A percentile compares a stretch with the other conserved stretches of the same genome.
phyloP scores from a whole-genome alignment of 2,113 vertebrate genomes.

The Dromaius novaehollandiae region DNA sequence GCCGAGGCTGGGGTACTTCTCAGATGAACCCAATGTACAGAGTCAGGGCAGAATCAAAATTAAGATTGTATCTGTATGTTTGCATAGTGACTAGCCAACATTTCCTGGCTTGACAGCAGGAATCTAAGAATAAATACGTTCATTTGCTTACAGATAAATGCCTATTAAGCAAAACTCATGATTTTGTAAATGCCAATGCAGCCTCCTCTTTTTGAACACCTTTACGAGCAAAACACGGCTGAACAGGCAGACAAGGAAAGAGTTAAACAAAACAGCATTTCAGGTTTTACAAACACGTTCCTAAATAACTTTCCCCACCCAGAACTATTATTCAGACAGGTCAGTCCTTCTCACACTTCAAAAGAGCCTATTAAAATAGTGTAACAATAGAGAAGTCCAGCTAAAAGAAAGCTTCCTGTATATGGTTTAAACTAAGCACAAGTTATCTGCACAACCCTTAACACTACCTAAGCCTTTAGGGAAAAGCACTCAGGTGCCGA shows the following conservation, averaged over 20 bases:
- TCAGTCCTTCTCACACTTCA: slow-evolving; percentile 68
- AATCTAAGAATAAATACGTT: slow-evolving; percentile 38
- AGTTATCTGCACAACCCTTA: slow-evolving; percentile 52
- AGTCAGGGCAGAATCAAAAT: slow-evolving; percentile 19
- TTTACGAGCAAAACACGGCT: neutral
- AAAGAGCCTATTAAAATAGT: slow-evolving; percentile 66
- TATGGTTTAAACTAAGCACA: slow-evolving; percentile 54
- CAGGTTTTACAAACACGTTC: neutral
- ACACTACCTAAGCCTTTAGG: slow-evolving; percentile 26
- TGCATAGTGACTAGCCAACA: neutral
- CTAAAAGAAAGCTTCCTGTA: slow-evolving; percentile 71
- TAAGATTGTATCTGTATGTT: slow-evolving; percentile 17
- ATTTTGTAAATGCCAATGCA: neutral
- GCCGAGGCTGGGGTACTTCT: neutral
- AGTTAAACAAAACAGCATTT: slow-evolving; percentile 27
- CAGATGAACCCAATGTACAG: neutral
- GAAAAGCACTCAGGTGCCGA: slow-evolving; percentile 34
- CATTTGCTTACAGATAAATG: slow-evolving; percentile 42
- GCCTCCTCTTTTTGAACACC: neutral
- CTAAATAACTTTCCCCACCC: slow-evolving; percentile 56
- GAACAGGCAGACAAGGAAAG: neutral
- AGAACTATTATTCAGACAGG: slow-evolving; percentile 59
- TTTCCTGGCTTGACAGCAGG: slow-evolving; percentile 20
- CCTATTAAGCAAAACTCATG: neutral
- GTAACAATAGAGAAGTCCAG: slow-evolving; percentile 66